phyloP scores from a whole-genome alignment of 2,888 invertebrate species.

The Hyles lineata region DNA sequence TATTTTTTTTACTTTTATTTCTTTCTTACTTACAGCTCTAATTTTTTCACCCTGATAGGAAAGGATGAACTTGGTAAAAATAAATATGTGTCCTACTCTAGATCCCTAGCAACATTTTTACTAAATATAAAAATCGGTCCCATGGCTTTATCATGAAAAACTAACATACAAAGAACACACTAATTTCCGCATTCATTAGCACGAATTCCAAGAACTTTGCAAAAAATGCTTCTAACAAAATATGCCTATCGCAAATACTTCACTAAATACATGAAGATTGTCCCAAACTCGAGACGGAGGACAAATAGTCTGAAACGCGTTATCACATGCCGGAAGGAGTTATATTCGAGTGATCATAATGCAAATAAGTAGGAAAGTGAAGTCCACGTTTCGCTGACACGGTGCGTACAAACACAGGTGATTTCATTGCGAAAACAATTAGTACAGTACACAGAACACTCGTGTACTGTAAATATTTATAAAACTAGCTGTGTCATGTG shows the following conservation, averaged over 20 bases:
- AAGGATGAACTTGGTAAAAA: too few relatives aligned
- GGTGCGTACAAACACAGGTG: conserved; percentile 14
- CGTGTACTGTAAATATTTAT: conserved; percentile 7
- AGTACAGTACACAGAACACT: neutral
- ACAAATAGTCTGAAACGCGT: conserved; percentile 10
- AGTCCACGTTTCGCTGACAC: neutral
- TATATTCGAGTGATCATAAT: neutral
- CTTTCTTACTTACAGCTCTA: too few relatives aligned
- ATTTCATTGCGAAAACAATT: conserved; percentile 16
- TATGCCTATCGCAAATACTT: neutral
- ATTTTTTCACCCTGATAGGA: too few relatives aligned
- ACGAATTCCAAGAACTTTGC: too few relatives aligned
- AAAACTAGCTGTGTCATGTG: neutral
- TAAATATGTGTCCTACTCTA: too few relatives aligned
- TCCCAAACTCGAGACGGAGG: neutral
- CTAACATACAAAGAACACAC: too few relatives aligned
- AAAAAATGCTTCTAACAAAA: neutral
- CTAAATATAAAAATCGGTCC: too few relatives aligned
- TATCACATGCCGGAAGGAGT: conserved; percentile 26
- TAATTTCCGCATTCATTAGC: too few relatives aligned
- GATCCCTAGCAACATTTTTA: too few relatives aligned
- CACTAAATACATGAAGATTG: neutral
- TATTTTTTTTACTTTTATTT: too few relatives aligned
- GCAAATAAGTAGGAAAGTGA: neutral
- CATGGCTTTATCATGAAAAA: too few relatives aligned